These are phyloP conservation scores for Leptinotarsa lineolata DNA, from an alignment of 1,140 invertebrate genomes.

Conservation along the genomic window DNA sequence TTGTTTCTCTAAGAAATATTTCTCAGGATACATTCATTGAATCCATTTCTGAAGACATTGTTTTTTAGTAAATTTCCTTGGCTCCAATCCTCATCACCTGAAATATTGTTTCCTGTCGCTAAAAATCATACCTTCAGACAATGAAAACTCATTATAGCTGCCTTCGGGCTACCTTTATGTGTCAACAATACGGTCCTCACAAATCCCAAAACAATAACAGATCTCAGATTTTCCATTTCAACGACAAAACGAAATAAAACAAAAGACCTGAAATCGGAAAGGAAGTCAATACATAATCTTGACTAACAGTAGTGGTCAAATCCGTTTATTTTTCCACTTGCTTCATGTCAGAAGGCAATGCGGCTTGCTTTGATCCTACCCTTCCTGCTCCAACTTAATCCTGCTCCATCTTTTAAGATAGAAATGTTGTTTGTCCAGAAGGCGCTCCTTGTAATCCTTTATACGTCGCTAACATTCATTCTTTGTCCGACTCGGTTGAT, in stretches of 20 bases:
- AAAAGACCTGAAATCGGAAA: not conserved
- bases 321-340: slow-evolving; percentile 4
- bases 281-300: slow-evolving; percentile 10
- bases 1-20: too few relatives aligned
- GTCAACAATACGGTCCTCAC: not conserved
- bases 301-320: slow-evolving; percentile 1
- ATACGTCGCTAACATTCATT: slow-evolving; percentile 3
- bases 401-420: slow-evolving; percentile 12
- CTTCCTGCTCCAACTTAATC: slow-evolving; percentile 5
- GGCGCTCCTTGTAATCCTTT: not conserved
- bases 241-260: not conserved
- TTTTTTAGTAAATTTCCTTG: too few relatives aligned
- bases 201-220: not conserved
- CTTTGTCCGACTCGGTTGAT: slow-evolving; percentile 1
- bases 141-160: too few relatives aligned
- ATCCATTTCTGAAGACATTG: too few relatives aligned
- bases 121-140: too few relatives aligned
- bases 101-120: too few relatives aligned
- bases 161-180: too few relatives aligned
- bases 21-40: too few relatives aligned
- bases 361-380: slow-evolving; percentile 1
- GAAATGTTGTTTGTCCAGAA: slow-evolving; percentile 14
- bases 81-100: too few relatives aligned
- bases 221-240: not conserved
- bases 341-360: not conserved